A percentile compares a stretch with the other conserved stretches of the same genome.
Conservation (phyloP, 2,797 vertebrate species). For the Orientallactaga sibirica region DNA sequence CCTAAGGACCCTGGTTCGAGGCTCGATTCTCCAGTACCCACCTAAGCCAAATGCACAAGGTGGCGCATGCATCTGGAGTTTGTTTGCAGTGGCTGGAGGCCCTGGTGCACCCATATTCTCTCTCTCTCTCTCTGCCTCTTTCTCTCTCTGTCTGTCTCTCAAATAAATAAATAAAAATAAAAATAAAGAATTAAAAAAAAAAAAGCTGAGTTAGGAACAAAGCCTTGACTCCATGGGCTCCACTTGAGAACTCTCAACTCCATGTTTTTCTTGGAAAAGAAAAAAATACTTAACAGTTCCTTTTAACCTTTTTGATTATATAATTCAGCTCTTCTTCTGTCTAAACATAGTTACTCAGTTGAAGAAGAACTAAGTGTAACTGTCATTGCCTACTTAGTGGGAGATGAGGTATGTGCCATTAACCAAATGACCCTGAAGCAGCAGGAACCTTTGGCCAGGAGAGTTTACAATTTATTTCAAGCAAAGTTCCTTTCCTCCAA, state of each 20-base stretch:
- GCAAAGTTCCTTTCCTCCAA: conserved; percentile 28
- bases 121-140: too few relatives aligned
- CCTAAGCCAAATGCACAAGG: too few relatives aligned
- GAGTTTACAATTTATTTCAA: neutral
- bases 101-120: too few relatives aligned
- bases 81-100: too few relatives aligned
- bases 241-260: conserved; percentile 14
- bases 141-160: too few relatives aligned
- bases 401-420: conserved; percentile 34
- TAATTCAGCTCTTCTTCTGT: conserved; percentile 59
- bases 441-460: neutral
- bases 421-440: neutral
- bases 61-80: too few relatives aligned
- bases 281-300: conserved; percentile 43
- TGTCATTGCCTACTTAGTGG: conserved; percentile 44
- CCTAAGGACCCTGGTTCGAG: too few relatives aligned
- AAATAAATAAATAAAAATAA: too few relatives aligned
- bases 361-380: conserved; percentile 61
- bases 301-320: conserved; percentile 67
- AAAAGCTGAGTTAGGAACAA: neutral
- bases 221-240: conserved; percentile 4
- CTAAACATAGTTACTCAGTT: conserved; percentile 63
- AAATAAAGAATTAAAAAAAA: too few relatives aligned
- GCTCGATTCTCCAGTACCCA: too few relatives aligned
- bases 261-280: conserved; percentile 26